These are phyloP conservation scores for Protophormia terraenovae DNA, from an alignment of 2,888 invertebrate species.

Conservation along the genomic window DNA sequence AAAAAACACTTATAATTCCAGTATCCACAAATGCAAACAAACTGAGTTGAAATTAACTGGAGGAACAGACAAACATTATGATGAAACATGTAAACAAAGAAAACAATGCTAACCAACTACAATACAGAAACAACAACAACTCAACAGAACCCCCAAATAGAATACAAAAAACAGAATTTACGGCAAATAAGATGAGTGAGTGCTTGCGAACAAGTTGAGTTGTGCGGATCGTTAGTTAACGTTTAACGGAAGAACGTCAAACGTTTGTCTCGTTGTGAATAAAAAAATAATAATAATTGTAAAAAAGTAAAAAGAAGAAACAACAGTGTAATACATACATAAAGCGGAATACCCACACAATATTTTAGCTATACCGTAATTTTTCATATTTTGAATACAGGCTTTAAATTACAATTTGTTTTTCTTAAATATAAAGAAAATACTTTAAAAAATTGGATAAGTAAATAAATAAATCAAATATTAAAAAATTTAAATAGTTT, in stretches of 20 bases:
- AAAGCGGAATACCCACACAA: constrained; percentile 57
- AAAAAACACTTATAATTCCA: constrained; percentile 25
- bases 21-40: constrained; percentile 35
- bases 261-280: constrained; percentile 53
- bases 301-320: constrained; percentile 36
- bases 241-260: constrained; percentile 56
- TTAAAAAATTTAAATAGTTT: not conserved
- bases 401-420: constrained; percentile 38
- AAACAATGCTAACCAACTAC: constrained; percentile 31
- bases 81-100: constrained; percentile 45
- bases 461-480: too few species aligned
- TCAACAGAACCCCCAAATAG: constrained; percentile 50
- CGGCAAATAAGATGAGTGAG: constrained; percentile 58
- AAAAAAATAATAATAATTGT: not conserved
- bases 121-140: not conserved
- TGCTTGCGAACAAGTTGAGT: constrained; percentile 64
- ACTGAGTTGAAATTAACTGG: constrained; percentile 23
- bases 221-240: constrained; percentile 56
- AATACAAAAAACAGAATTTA: constrained; percentile 55
- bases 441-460: not conserved
- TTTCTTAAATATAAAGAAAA: too few species aligned
- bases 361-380: not conserved
- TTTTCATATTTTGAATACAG: not conserved
- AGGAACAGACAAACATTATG: constrained; percentile 30
- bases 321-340: constrained; percentile 25